Conservation (phyloP, 2,888 invertebrate genomes). For the Mesorhabditis belari region DNA sequence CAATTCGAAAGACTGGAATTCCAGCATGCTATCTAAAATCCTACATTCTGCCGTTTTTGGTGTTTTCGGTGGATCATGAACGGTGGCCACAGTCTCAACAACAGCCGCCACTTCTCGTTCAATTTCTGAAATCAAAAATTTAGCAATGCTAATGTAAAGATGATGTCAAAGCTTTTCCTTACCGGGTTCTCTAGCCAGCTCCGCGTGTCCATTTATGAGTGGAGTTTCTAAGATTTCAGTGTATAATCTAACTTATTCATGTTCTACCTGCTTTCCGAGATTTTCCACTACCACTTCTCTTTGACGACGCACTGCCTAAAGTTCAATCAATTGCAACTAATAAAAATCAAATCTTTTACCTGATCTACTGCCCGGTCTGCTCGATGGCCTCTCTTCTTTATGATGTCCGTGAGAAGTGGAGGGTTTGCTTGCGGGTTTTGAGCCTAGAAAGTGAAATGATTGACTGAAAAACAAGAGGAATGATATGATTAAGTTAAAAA, state of each 20-base stretch:
- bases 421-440: conserved; percentile 4
- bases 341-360: neutral
- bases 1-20: too few relatives aligned
- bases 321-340: neutral
- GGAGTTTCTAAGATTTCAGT: neutral
- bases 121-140: neutral
- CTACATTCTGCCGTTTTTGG: neutral
- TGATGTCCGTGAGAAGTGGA: conserved; percentile 7
- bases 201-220: neutral
- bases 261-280: neutral
- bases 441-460: too few relatives aligned
- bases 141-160: too few relatives aligned
- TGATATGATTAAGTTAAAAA: neutral
- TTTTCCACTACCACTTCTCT: neutral
- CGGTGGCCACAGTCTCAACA: neutral
- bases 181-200: neutral
- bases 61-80: neutral
- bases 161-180: too few relatives aligned
- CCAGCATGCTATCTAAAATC: too few relatives aligned
- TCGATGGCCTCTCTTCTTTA: conserved; percentile 1
- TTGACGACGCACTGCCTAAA: neutral
- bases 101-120: neutral
- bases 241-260: neutral
- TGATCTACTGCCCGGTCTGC: neutral
- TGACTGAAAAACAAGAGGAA: neutral